These are phyloP conservation scores for Drosophila fuyamai DNA, from an alignment of 1,140 invertebrate species.

Conservation along the genomic window DNA sequence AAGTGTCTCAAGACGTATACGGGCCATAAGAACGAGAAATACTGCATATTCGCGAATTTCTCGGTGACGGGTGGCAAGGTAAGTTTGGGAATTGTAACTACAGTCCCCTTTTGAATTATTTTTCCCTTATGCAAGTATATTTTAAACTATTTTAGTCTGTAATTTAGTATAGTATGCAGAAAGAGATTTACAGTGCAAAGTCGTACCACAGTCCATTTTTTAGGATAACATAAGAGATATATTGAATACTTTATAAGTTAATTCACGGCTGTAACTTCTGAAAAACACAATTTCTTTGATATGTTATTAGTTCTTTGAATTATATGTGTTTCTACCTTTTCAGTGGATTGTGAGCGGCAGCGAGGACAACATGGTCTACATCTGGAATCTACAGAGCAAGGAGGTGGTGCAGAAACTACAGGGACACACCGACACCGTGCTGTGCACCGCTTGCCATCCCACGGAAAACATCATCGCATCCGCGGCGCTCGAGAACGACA, in stretches of 20 bases:
- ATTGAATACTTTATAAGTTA: too few species aligned
- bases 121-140: too few species aligned
- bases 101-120: too few species aligned
- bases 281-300: too few species aligned
- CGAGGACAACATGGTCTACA: slow-evolving; percentile 99
- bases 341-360: slow-evolving; percentile 99
- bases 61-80: slow-evolving; percentile 99
- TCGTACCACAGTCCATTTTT: too few species aligned
- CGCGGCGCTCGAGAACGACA: slow-evolving; percentile 98
- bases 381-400: slow-evolving; percentile 99
- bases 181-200: too few species aligned
- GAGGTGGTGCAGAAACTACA: slow-evolving; percentile 99
- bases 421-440: slow-evolving; percentile 98
- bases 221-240: too few species aligned
- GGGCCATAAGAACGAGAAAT: slow-evolving; percentile 99
- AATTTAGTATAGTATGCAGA: too few species aligned
- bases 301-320: too few species aligned
- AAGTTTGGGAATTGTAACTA: slow-evolving; percentile 53
- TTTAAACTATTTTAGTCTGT: too few species aligned
- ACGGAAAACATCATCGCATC: slow-evolving; percentile 99
- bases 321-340: neutral
- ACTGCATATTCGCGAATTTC: slow-evolving; percentile 99
- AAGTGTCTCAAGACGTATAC: slow-evolving; percentile 99
- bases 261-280: too few species aligned
- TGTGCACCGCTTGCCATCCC: slow-evolving; percentile 99